phyloP scores from a whole-genome alignment of 2,888 invertebrate genomes.

The Drosophila gaucha region DNA sequence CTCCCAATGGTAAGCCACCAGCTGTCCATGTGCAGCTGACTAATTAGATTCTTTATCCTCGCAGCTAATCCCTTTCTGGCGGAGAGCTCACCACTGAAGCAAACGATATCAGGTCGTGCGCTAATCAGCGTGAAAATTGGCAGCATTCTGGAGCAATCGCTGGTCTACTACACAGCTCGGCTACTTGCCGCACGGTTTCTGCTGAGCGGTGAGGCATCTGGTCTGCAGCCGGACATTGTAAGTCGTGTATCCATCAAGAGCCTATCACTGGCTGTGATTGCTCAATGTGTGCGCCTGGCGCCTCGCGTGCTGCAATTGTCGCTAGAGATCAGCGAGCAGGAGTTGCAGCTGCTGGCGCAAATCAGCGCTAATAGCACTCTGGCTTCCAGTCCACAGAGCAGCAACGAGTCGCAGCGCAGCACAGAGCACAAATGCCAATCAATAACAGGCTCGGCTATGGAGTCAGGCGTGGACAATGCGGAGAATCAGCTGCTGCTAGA shows the following conservation, averaged over 20 bases:
- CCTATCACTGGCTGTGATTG: conserved; percentile 92
- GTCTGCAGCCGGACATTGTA: conserved; percentile 89
- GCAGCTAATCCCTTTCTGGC: conserved; percentile 79
- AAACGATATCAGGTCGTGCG: conserved; percentile 56
- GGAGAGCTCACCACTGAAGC: conserved; percentile 67
- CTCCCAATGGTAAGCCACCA: conserved; percentile 66
- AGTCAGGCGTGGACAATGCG: conserved; percentile 61
- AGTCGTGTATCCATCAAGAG: conserved; percentile 96
- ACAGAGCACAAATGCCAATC: conserved; percentile 66
- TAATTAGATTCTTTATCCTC: conserved; percentile 54
- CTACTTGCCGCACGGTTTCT: conserved; percentile 83
- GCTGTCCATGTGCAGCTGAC: conserved; percentile 27
- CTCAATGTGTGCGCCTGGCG: conserved; percentile 89
- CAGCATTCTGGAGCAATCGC: conserved; percentile 82
- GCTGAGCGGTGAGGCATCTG: conserved; percentile 84
- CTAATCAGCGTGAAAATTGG: conserved; percentile 81
- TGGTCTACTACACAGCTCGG: conserved; percentile 83
- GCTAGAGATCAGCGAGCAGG: conserved; percentile 86
- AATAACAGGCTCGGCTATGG: conserved; percentile 31
- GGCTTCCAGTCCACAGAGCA: conserved; percentile 71
- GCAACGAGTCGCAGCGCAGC: conserved; percentile 71
- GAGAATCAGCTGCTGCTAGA: conserved; percentile 81
- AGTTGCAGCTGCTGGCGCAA: conserved; percentile 59
- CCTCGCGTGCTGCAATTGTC: conserved; percentile 90
- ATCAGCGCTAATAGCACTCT: conserved; percentile 50